Conservation (phyloP, 2,113 vertebrate species). For the Dipodomys stephensi region DNA sequence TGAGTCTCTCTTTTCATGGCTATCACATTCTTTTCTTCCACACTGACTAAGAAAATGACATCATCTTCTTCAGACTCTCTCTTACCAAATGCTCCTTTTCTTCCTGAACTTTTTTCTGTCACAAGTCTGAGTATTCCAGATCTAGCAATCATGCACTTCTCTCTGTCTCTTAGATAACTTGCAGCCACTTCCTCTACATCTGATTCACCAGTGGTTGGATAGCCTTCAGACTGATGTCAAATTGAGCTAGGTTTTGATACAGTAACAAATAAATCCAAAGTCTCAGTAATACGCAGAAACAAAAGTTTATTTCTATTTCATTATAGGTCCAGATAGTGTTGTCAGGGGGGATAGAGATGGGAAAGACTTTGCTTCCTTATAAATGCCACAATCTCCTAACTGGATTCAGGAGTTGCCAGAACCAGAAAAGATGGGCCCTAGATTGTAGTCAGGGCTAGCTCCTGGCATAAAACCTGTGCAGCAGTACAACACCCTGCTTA, state of each 20-base stretch:
- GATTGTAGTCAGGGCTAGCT: not conserved
- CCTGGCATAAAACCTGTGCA: too few species aligned
- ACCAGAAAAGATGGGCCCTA: not conserved
- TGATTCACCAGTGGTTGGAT: not conserved
- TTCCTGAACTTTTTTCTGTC: not conserved
- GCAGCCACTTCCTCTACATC: not conserved
- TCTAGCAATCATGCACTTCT: not conserved
- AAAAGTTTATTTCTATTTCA: not conserved
- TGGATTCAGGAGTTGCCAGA: not conserved
- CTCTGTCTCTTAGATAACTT: not conserved
- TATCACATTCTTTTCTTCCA: not conserved
- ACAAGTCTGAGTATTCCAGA: not conserved
- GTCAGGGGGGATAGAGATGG: not conserved
- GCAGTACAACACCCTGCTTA: accelerated
- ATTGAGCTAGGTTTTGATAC: not conserved
- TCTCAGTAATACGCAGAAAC: not conserved
- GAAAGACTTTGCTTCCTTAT: not conserved
- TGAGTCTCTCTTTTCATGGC: not conserved
- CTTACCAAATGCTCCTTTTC: not conserved
- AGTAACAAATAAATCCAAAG: constrained; percentile 11
- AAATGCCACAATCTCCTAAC: not conserved
- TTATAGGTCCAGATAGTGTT: not conserved
- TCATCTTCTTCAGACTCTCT: not conserved
- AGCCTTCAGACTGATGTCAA: not conserved
- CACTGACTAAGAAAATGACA: not conserved